These are phyloP conservation scores for Thymelicus sylvestris DNA, from an alignment of 2,888 invertebrate genomes.

Conservation along the genomic window DNA sequence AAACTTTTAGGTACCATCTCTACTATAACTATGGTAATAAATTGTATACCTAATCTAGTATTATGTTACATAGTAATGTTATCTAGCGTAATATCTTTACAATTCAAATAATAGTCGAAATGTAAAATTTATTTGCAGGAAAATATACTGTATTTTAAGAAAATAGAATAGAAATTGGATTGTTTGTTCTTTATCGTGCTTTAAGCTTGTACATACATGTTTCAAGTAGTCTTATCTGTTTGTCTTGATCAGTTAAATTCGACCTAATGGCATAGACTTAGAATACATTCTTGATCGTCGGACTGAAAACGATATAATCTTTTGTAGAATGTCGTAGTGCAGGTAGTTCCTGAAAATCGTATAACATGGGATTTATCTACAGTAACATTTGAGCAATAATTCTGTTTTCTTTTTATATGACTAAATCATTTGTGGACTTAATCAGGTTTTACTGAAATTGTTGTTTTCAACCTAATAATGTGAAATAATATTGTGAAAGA, in stretches of 20 bases:
- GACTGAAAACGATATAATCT: not conserved
- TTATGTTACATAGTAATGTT: not conserved
- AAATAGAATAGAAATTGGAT: slow-evolving; percentile 10
- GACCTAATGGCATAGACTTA: not conserved
- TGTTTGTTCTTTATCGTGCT: slow-evolving; percentile 1
- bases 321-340: not conserved
- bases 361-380: slow-evolving; percentile 1
- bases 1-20: too few species aligned
- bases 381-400: not conserved
- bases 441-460: not conserved
- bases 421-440: not conserved
- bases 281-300: not conserved
- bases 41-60: too few species aligned
- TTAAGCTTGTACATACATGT: slow-evolving; percentile 2
- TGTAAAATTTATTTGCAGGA: not conserved
- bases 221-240: not conserved
- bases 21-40: too few species aligned
- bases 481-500: not conserved
- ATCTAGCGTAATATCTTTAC: not conserved
- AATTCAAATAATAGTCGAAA: slow-evolving; percentile 14
- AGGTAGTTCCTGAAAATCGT: slow-evolving; percentile 7
- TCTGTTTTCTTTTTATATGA: not conserved
- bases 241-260: not conserved
- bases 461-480: not conserved
- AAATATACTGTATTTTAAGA: slow-evolving; percentile 1